These are phyloP conservation scores for Thunnus albacares DNA, from an alignment of 2,797 vertebrate genomes.

Conservation along the genomic window DNA sequence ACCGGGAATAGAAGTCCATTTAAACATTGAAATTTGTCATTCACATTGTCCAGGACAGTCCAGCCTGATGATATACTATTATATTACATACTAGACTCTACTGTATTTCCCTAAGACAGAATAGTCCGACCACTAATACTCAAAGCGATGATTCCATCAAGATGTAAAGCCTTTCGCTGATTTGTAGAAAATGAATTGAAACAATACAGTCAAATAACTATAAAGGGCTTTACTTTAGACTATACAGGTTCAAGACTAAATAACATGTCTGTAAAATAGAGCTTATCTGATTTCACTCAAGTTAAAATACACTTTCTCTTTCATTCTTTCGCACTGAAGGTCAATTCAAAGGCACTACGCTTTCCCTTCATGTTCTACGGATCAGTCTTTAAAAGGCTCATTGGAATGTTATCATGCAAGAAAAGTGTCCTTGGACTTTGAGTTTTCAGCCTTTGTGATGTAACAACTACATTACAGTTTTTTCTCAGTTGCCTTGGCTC, in stretches of 20 bases:
- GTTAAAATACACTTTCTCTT: not conserved
- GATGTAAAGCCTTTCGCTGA: constrained; percentile 17
- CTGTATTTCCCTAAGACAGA: not conserved
- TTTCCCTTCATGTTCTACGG: not conserved
- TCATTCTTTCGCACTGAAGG: not conserved
- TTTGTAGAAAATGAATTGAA: constrained; percentile 18
- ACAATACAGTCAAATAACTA: not conserved
- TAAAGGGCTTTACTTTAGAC: constrained; percentile 15
- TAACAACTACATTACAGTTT: not conserved
- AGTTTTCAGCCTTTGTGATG: not conserved
- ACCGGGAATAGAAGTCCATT: not conserved
- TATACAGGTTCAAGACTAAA: not conserved
- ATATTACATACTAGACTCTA: too few species aligned
- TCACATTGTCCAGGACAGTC: not conserved
- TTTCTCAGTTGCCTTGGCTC: too few species aligned
- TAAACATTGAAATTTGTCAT: constrained; percentile 29
- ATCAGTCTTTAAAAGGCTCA: not conserved
- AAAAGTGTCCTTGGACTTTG: constrained; percentile 10
- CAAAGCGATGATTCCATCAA: constrained; percentile 20
- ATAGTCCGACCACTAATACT: constrained; percentile 23
- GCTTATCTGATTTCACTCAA: not conserved
- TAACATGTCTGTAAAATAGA: not conserved
- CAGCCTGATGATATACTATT: not conserved
- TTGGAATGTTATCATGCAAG: not conserved
- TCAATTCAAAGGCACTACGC: not conserved